A percentile compares a stretch with the other conserved stretches of the same genome.
Evolutionary conservation across 1,140 invertebrate genomes (phyloP).

Genomic region (Cotesia chilonis): DNA sequence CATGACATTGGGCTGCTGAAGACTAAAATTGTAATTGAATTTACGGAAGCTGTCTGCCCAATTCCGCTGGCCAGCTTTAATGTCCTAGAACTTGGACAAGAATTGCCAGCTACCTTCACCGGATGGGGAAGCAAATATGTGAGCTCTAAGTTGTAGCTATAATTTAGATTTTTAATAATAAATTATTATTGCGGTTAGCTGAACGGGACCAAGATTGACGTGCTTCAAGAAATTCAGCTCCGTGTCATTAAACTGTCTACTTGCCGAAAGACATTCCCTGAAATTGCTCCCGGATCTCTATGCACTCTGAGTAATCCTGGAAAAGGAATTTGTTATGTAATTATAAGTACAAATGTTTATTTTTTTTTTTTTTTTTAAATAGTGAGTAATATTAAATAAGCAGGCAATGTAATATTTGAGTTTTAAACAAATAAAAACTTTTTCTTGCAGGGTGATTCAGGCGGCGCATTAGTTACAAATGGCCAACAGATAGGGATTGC

Average conservation of each 20-base stretch:
- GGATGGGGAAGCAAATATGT: constrained; percentile 57
- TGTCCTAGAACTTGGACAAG: constrained; percentile 42
- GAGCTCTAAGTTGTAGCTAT: background rate
- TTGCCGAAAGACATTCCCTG: constrained; percentile 36
- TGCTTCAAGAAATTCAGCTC: constrained; percentile 42
- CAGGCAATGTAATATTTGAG: background rate
- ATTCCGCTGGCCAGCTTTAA: constrained; percentile 50
- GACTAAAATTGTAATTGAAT: constrained; percentile 45
- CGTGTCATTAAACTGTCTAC: constrained; percentile 38
- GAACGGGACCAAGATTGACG: constrained; percentile 37
- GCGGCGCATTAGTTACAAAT: constrained; percentile 61
- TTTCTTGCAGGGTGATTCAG: constrained; percentile 61
- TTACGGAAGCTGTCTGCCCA: constrained; percentile 46
- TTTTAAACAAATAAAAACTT: constrained; percentile 8
- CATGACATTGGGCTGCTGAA: constrained; percentile 63
- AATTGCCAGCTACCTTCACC: constrained; percentile 46
- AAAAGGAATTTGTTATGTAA: constrained; percentile 39
- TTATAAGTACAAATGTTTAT: background rate
- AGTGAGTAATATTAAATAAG: background rate
- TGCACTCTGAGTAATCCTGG: constrained; percentile 28
- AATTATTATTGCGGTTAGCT: constrained; percentile 16
- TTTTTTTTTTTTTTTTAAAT: background rate
- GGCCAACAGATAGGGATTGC: constrained; percentile 65
- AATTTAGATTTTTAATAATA: background rate
- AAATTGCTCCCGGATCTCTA: constrained; percentile 31